Percentiles rank a stretch among this genome's conserved stretches.
phyloP scores from a whole-genome alignment of 2,888 invertebrate genomes.

The Synanthedon myopaeformis region DNA sequence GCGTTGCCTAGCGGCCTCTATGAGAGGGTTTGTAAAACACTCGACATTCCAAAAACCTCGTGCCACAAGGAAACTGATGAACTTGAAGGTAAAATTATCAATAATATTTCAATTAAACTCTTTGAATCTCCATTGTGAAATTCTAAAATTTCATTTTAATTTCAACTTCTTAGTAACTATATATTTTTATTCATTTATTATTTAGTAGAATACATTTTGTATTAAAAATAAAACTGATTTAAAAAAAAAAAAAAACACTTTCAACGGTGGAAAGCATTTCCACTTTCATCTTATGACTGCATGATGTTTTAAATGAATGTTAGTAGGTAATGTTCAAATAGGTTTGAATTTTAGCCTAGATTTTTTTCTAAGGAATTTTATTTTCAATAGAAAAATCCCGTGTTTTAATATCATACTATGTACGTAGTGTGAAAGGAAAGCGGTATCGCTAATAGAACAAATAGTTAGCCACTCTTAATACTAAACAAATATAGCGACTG shows the following conservation, averaged over 20 bases:
- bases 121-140: no score
- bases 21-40: constrained; percentile 40
- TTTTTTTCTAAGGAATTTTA: no score
- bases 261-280: no score
- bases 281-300: neutral
- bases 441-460: no score
- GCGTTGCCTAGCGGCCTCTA: constrained; percentile 45
- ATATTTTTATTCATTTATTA: neutral
- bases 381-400: no score
- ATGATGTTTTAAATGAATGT: no score
- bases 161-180: neutral
- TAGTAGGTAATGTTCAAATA: no score
- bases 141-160: neutral
- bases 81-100: constrained; percentile 18
- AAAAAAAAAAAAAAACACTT: no score
- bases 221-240: neutral
- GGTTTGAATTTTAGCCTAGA: no score
- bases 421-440: no score
- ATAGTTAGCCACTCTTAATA: no score
- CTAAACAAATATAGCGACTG: neutral
- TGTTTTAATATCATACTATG: no score
- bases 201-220: neutral
- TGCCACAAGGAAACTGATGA: constrained; percentile 7
- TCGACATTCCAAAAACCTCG: constrained; percentile 28
- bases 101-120: neutral